phyloP scores from a whole-genome alignment of 2,113 vertebrate genomes.

The Zosterops pallidus region DNA sequence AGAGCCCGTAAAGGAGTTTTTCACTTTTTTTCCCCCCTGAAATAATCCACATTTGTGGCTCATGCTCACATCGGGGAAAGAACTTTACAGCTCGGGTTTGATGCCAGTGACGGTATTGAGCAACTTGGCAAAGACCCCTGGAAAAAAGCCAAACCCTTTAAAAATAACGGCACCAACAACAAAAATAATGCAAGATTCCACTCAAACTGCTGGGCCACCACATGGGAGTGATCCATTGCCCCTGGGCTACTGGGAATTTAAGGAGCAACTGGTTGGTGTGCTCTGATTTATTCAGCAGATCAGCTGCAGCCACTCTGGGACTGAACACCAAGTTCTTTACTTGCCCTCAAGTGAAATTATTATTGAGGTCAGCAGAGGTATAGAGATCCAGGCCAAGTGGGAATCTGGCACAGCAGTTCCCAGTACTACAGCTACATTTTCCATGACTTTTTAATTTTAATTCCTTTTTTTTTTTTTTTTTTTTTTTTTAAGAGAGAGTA shows the following conservation, averaged over 20 bases:
- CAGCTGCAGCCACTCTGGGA: not conserved
- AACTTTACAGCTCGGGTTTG: not conserved
- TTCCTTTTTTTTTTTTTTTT: not conserved
- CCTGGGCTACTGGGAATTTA: not conserved
- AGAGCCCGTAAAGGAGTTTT: not conserved
- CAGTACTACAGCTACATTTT: conserved; percentile 32
- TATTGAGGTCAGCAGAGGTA: conserved; percentile 59
- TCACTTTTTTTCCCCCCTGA: not conserved
- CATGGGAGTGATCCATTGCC: not conserved
- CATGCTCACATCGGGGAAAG: not conserved
- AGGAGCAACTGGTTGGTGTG: not conserved
- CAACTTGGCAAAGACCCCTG: not conserved
- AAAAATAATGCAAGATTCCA: not conserved
- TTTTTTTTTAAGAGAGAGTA: not conserved
- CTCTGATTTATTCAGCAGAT: conserved; percentile 37
- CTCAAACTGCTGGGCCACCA: not conserved
- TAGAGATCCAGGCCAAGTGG: conserved; percentile 32
- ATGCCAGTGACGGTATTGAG: conserved; percentile 19
- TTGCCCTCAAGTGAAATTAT: conserved; percentile 45
- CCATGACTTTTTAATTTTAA: not conserved
- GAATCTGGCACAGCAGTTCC: conserved; percentile 17
- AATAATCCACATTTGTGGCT: not conserved
- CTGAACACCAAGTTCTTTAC: conserved; percentile 47
- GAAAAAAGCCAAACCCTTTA: not conserved
- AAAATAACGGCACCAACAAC: not conserved